phyloP scores from a whole-genome alignment of 2,888 invertebrate genomes.

The Rhagium mordax region DNA sequence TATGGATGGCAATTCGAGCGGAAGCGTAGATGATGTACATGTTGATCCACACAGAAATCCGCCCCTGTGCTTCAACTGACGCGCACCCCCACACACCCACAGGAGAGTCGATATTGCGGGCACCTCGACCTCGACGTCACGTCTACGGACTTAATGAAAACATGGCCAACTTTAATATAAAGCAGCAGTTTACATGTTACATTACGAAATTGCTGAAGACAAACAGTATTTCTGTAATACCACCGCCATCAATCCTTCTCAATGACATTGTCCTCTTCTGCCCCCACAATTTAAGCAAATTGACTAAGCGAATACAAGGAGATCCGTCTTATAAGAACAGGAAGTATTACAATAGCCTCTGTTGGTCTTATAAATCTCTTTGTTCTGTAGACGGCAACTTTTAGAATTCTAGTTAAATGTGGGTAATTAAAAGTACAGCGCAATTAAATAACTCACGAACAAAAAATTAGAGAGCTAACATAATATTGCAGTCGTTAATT shows the following conservation, averaged over 20 bases:
- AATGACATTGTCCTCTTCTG: slow-evolving; percentile 14
- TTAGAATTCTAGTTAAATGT: not conserved
- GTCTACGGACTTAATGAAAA: slow-evolving; percentile 54
- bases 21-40: slow-evolving; percentile 29
- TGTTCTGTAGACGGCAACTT: not conserved
- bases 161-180: slow-evolving; percentile 56
- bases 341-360: not conserved
- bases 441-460: not conserved
- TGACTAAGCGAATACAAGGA: slow-evolving; percentile 11
- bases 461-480: not conserved
- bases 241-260: slow-evolving; percentile 49
- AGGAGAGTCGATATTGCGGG: slow-evolving; percentile 52
- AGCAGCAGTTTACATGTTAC: slow-evolving; percentile 54
- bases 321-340: not conserved
- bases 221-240: slow-evolving; percentile 51
- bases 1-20: slow-evolving; percentile 32
- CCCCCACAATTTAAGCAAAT: slow-evolving; percentile 6
- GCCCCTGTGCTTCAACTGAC: slow-evolving; percentile 14
- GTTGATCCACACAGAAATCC: slow-evolving; percentile 33
- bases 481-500: not conserved
- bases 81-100: not conserved
- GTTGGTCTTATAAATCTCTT: not conserved
- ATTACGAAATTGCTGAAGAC: slow-evolving; percentile 52
- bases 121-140: slow-evolving; percentile 45
- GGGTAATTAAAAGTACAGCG: not conserved